Base-by-base conservation (phyloP, 1,140 invertebrate species). In the Caenorhabditis brenneri region DNA sequence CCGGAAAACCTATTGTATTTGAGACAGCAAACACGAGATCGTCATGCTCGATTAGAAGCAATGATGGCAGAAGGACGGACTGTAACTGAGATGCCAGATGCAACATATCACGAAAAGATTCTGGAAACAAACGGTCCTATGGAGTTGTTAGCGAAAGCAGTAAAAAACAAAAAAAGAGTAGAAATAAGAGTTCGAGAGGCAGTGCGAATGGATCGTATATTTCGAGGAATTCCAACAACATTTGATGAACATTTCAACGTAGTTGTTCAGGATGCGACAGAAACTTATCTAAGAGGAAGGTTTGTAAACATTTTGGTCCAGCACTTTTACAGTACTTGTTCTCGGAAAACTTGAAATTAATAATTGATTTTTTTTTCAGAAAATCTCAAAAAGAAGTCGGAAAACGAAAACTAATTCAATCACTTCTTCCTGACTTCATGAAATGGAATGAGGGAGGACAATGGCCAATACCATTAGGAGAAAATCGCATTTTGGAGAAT, bases 21-120 rank as follows among this genome's bases (percentile, higher is more conserved):
- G 9, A 82, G 81, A 49, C 55, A 82, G 39, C 36, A 82, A 74
- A 46, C 22, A 7, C 16, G 81, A 48, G 46, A 82, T 74, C 27
- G 81, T 19, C n/a, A 33, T 22, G 42, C 15, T 1, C 36, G 42
- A 69, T 55, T 82, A 9, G 42, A 82, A 31, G 39, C 36, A 49
- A 82, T 82, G 81, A 82, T 60, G 33, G 29, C 53, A 15, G 58
- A 36, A 9, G 48, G 29, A 16, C 33, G 81, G 15, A 82, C 33
- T 16, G 39, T 46, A 10, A 60, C 36, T 9, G 55, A 65, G 22
- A 46, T 69, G 27, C 49, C 42, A 42, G 65, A 24, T 10, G 7
- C 7, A 42, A 74, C 65, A 24, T 74, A 19, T 42, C 65, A 74
- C 29, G 65, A 74, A 0, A 39, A 46, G 15, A 74, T 74, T 31